phyloP scores from a whole-genome alignment of 2,888 invertebrate species.

The Sinotaia quadrata region DNA sequence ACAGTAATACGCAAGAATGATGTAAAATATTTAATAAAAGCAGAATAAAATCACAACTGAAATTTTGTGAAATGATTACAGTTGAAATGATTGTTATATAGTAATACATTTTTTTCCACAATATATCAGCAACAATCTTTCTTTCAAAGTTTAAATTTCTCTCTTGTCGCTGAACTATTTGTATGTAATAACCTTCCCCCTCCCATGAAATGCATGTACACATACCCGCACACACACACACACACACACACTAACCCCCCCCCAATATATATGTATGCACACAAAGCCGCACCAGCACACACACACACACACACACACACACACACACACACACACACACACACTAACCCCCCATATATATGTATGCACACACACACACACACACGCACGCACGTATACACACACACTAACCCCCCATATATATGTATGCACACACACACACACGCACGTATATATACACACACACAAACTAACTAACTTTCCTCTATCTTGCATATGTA shows the following conservation, averaged over 20 bases:
- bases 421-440: background rate
- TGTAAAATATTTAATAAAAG: too few species aligned
- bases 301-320: slow-evolving; percentile 1
- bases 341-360: too few species aligned
- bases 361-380: background rate
- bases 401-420: background rate
- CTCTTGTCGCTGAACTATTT: background rate
- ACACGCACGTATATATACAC: background rate
- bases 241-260: background rate
- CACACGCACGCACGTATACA: background rate
- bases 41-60: too few species aligned
- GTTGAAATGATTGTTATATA: too few species aligned
- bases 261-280: background rate
- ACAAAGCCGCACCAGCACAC: background rate
- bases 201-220: background rate
- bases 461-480: background rate
- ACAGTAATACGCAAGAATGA: too few species aligned
- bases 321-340: slow-evolving; percentile 1
- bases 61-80: too few species aligned
- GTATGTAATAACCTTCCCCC: background rate
- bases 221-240: background rate
- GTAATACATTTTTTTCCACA: too few species aligned
- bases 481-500: background rate
- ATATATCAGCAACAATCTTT: too few species aligned
- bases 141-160: background rate